phyloP scores from a whole-genome alignment of 1,140 invertebrate genomes.

The Psilanteris sp. region DNA sequence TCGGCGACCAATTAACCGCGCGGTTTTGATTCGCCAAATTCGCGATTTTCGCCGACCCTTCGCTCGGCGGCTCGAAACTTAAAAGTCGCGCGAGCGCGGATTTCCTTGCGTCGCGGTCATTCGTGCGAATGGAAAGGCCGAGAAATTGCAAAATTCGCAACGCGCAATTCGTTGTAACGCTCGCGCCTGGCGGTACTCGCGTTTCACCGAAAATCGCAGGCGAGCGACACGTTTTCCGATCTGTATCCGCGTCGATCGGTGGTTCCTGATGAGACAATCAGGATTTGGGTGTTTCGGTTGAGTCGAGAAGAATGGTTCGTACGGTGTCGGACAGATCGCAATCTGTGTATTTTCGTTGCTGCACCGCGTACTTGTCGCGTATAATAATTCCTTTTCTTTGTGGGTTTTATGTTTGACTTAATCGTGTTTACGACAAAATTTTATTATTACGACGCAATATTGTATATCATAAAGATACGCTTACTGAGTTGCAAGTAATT shows the following conservation, averaged over 20 bases:
- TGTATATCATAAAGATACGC: constrained; percentile 20
- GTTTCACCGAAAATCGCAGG: too few relatives aligned
- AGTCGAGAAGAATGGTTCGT: too few relatives aligned
- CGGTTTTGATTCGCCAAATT: too few relatives aligned
- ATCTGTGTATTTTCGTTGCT: too few relatives aligned
- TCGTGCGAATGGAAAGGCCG: constrained; percentile 39
- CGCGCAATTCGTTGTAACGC: constrained; percentile 2
- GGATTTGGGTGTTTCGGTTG: too few relatives aligned
- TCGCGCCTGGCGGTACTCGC: neutral
- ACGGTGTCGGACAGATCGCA: too few relatives aligned
- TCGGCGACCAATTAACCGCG: neutral
- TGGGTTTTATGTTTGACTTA: neutral
- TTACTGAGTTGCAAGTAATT: constrained; percentile 11
- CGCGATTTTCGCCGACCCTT: neutral
- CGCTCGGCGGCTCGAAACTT: neutral
- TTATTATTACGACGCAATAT: constrained; percentile 29
- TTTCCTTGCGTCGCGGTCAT: constrained; percentile 30
- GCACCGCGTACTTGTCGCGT: too few relatives aligned
- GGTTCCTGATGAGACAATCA: too few relatives aligned
- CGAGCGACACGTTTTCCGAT: too few relatives aligned
- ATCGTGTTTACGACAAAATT: constrained; percentile 9
- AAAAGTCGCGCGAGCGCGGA: constrained; percentile 20
- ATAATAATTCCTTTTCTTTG: too few relatives aligned
- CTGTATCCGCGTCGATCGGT: too few relatives aligned
- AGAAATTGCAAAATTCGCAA: constrained; percentile 23